phyloP scores from a whole-genome alignment of 2,888 invertebrate species.

The Sinodicranocentrus sp. region DNA sequence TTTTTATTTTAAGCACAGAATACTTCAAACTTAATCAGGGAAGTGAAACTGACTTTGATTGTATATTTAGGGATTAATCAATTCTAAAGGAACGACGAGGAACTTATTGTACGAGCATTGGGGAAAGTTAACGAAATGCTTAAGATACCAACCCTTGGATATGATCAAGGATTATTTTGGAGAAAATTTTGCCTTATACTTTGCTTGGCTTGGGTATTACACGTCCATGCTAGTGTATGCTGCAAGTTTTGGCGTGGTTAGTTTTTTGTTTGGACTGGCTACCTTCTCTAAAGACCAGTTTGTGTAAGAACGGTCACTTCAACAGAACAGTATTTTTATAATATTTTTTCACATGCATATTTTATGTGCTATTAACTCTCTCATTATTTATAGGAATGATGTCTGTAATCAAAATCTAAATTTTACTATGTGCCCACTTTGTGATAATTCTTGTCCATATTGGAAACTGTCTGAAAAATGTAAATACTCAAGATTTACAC shows the following conservation, averaged over 20 bases:
- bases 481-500: conserved; percentile 89
- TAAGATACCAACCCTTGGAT: conserved; percentile 92
- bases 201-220: conserved; percentile 96
- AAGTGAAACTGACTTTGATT: no score
- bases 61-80: no score
- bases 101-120: conserved; percentile 88
- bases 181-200: conserved; percentile 92
- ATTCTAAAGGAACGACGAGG: conserved; percentile 81
- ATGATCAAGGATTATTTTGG: conserved; percentile 94
- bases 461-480: conserved; percentile 90
- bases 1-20: no score
- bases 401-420: conserved; percentile 84
- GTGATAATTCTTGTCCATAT: conserved; percentile 88
- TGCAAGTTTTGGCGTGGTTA: conserved; percentile 87
- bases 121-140: conserved; percentile 88
- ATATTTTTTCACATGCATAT: no score
- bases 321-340: no score
- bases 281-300: conserved; percentile 83
- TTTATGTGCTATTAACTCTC: no score
- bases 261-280: conserved; percentile 87
- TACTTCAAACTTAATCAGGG: no score
- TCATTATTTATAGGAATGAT: conserved; percentile 87
- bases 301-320: conserved; percentile 79
- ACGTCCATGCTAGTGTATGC: conserved; percentile 94
- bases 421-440: conserved; percentile 90